These are phyloP conservation scores for Vulpes ferrilata DNA, from an alignment of 2,113 vertebrate species.

Conservation along the genomic window DNA sequence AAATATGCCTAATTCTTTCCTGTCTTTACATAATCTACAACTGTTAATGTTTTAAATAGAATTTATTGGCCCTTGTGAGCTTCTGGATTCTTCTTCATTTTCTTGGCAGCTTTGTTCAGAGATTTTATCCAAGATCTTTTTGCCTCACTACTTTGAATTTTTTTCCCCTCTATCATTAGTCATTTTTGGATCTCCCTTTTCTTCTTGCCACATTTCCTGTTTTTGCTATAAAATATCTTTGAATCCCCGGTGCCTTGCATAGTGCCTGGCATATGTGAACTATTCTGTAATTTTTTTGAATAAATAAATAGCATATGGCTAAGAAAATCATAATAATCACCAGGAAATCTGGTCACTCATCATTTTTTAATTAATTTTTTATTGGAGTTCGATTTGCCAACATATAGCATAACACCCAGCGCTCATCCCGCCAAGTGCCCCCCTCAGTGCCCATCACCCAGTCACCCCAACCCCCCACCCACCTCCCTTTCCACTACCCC, in stretches of 20 bases:
- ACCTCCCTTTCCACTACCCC: too few relatives aligned
- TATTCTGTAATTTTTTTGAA: not conserved
- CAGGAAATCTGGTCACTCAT: not conserved
- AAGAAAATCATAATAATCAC: not conserved
- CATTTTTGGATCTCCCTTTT: not conserved
- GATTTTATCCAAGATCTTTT: not conserved
- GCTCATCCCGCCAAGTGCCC: too few relatives aligned
- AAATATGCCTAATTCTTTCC: not conserved
- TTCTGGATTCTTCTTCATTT: not conserved
- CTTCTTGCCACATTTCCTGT: not conserved
- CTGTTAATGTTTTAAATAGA: conserved; percentile 1
- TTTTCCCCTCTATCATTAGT: not conserved
- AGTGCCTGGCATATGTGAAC: not conserved
- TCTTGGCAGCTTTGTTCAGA: not conserved
- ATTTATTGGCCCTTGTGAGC: not conserved
- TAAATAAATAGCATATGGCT: not conserved
- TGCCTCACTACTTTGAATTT: not conserved
- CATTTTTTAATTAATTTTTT: too few relatives aligned
- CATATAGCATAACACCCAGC: too few relatives aligned
- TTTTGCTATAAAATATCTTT: not conserved
- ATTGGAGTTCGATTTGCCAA: too few relatives aligned
- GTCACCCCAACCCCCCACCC: too few relatives aligned
- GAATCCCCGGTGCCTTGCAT: not conserved
- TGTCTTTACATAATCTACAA: not conserved
- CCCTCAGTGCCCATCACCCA: too few relatives aligned